phyloP scores from a whole-genome alignment of 1,140 invertebrate genomes.

The Paracyclopina nana region DNA sequence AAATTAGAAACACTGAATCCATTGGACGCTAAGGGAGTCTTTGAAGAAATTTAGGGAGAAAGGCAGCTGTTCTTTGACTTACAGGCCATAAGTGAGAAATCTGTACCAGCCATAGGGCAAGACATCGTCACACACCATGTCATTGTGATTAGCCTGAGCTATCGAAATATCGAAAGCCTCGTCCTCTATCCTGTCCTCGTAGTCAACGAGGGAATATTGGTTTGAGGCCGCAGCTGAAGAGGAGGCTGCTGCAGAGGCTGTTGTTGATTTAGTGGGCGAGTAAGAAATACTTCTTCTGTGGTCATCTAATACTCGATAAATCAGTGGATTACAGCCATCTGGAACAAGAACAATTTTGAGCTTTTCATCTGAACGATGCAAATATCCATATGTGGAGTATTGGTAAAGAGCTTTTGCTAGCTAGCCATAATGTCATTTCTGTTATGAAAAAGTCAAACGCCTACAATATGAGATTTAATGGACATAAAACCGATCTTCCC shows the following conservation, averaged over 20 bases:
- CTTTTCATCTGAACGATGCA: background rate
- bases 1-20: background rate
- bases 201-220: no score
- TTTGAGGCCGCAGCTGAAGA: no score
- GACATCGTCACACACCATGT: conserved; percentile 9
- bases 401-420: no score
- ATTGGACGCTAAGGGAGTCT: background rate
- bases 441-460: background rate
- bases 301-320: conserved; percentile 13
- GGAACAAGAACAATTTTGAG: background rate
- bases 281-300: background rate
- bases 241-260: no score
- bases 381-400: background rate
- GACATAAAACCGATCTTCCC: background rate
- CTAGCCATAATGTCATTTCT: background rate
- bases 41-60: background rate
- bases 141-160: background rate
- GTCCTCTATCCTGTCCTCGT: no score
- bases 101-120: conserved; percentile 9
- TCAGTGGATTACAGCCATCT: conserved; percentile 8
- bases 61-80: background rate
- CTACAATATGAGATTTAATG: no score
- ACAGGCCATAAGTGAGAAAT: background rate
- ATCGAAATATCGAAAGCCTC: no score
- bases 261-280: no score